Conservation (phyloP, 2,113 vertebrate genomes). For the Neodontobutis hainanensis region DNA sequence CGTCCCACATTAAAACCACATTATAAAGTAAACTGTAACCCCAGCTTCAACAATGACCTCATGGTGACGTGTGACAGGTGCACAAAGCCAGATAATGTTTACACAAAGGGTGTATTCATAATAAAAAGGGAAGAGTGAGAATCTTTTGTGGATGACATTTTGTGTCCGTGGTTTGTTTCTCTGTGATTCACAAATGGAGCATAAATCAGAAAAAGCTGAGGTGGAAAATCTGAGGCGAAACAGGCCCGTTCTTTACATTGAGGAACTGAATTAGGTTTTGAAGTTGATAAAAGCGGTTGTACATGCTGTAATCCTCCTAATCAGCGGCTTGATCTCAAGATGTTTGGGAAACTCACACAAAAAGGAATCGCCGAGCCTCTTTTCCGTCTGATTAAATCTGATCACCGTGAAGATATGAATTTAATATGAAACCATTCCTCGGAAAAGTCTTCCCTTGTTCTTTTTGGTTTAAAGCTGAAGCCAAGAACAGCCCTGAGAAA, state of each 20-base stretch:
- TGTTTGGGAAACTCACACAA: conserved; percentile 4
- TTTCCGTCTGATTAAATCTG: conserved; percentile 15
- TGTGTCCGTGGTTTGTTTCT: background rate
- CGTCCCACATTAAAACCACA: background rate
- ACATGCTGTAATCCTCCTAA: conserved; percentile 13
- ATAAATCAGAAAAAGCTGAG: conserved; percentile 7
- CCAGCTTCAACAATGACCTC: background rate
- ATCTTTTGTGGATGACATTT: too few species aligned
- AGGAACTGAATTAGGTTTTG: background rate
- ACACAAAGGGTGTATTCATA: background rate
- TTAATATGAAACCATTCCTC: conserved; percentile 6
- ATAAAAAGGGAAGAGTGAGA: background rate
- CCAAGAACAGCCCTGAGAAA: too few species aligned
- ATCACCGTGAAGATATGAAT: conserved; percentile 22
- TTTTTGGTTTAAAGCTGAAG: background rate
- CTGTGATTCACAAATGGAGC: background rate
- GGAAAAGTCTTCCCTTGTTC: background rate
- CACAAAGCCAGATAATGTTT: background rate
- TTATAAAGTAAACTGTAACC: too few species aligned
- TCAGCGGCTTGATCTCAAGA: conserved; percentile 16
- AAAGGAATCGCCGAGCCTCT: conserved; percentile 6
- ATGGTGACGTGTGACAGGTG: background rate
- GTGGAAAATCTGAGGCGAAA: conserved; percentile 13
- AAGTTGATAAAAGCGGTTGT: conserved; percentile 10
- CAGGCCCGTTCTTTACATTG: background rate